Evolutionary conservation across 2,888 invertebrate species (phyloP).

Genomic region (Phaonia tiefii): DNA sequence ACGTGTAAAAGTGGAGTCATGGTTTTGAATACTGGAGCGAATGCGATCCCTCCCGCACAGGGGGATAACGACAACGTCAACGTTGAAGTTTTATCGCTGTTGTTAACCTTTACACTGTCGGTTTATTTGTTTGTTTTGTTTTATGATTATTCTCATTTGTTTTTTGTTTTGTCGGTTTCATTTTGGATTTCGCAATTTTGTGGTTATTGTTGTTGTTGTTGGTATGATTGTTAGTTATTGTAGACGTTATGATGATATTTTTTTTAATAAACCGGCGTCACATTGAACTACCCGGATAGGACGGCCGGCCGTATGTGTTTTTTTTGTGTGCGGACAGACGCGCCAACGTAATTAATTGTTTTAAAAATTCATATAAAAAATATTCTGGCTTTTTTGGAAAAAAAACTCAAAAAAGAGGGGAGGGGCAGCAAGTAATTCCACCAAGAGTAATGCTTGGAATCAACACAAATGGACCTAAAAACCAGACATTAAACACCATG

Average conservation of each 20-base stretch:
- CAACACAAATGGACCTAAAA: too few species aligned
- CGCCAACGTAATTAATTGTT: slow-evolving; percentile 44
- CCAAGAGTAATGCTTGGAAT: too few species aligned
- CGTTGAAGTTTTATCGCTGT: slow-evolving; percentile 25
- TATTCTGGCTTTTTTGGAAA: neutral
- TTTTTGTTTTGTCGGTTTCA: neutral
- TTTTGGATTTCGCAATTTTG: slow-evolving; percentile 9
- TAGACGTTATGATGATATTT: slow-evolving; percentile 26
- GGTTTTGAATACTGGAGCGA: too few species aligned
- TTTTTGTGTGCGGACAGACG: neutral
- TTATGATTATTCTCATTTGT: slow-evolving; percentile 19
- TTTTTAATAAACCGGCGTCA: slow-evolving; percentile 25
- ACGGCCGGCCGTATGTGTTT: too few species aligned
- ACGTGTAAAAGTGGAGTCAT: too few species aligned
- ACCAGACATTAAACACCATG: too few species aligned
- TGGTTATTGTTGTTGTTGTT: neutral
- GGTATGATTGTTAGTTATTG: neutral
- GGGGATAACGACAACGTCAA: neutral
- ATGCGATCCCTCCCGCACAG: neutral
- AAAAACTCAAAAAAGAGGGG: neutral
- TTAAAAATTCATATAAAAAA: neutral
- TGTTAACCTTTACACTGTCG: slow-evolving; percentile 46
- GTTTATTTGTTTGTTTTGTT: slow-evolving; percentile 28
- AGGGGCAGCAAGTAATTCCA: too few species aligned
- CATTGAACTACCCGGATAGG: too few species aligned